phyloP scores from a whole-genome alignment of 2,888 invertebrate genomes.

The Amphimallon solstitiale region DNA sequence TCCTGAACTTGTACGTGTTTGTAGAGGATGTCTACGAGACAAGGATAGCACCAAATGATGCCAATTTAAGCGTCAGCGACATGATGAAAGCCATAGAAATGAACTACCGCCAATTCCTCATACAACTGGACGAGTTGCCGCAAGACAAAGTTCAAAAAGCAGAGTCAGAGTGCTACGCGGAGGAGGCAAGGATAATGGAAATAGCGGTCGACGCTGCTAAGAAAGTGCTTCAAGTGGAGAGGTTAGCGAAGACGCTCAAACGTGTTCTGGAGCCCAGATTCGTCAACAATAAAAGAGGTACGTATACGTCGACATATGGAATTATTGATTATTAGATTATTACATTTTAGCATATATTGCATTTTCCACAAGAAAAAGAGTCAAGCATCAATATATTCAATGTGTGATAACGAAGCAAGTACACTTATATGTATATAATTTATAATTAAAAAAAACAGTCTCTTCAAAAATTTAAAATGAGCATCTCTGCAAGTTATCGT shows the following conservation, averaged over 20 bases:
- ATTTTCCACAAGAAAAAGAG: conserved; percentile 9
- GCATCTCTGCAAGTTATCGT: too few relatives aligned
- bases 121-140: conserved; percentile 68
- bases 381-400: not conserved
- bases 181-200: conserved; percentile 65
- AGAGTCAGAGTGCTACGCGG: conserved; percentile 65
- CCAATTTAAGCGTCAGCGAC: conserved; percentile 66
- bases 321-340: not conserved
- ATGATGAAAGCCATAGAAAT: conserved; percentile 71
- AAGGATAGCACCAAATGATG: conserved; percentile 68
- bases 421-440: too few relatives aligned
- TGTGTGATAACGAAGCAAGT: not conserved
- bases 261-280: conserved; percentile 61
- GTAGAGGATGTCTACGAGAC: conserved; percentile 74
- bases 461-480: too few relatives aligned
- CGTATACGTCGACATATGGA: conserved; percentile 37
- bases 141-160: conserved; percentile 66
- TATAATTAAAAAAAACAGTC: too few relatives aligned
- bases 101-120: conserved; percentile 59
- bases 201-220: conserved; percentile 68
- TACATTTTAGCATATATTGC: conserved; percentile 14
- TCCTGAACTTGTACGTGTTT: conserved; percentile 68
- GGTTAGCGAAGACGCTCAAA: conserved; percentile 63
- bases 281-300: conserved; percentile 46
- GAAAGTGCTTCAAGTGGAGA: conserved; percentile 67